Conservation (phyloP, 1,140 invertebrate genomes). For the Sycophaga agraensis region DNA sequence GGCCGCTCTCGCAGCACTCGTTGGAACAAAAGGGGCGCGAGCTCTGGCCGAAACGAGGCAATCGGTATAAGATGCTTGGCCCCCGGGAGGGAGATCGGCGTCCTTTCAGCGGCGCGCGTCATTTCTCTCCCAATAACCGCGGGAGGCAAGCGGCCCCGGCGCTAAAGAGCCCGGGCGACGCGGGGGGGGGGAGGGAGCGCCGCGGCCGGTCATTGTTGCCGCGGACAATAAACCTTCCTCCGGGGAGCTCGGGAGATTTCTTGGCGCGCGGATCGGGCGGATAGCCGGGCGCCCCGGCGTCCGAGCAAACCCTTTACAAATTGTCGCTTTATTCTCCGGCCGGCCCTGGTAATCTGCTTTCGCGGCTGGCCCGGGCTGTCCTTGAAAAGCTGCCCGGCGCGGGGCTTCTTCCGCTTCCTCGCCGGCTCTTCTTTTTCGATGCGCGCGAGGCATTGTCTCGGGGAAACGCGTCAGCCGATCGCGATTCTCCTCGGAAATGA, state of each 20-base stretch:
- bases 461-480: background rate
- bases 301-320: slow-evolving; percentile 25
- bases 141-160: no score
- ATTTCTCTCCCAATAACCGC: background rate
- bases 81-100: no score
- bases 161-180: no score
- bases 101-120: no score
- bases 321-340: slow-evolving; percentile 5
- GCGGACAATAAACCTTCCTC: slow-evolving; percentile 25
- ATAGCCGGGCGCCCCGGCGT: background rate
- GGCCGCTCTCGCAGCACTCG: no score
- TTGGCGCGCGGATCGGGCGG: slow-evolving; percentile 12
- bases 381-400: background rate
- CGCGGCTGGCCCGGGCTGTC: background rate
- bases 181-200: background rate
- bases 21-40: no score
- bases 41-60: no score
- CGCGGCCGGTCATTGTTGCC: slow-evolving; percentile 27
- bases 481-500: background rate
- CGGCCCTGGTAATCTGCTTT: slow-evolving; percentile 20
- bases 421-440: no score
- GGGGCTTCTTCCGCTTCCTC: no score
- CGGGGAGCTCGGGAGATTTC: slow-evolving; percentile 9
- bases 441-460: no score
- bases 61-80: no score